phyloP scores from a whole-genome alignment of 2,888 invertebrate genomes.

The Dynastes grantii region DNA sequence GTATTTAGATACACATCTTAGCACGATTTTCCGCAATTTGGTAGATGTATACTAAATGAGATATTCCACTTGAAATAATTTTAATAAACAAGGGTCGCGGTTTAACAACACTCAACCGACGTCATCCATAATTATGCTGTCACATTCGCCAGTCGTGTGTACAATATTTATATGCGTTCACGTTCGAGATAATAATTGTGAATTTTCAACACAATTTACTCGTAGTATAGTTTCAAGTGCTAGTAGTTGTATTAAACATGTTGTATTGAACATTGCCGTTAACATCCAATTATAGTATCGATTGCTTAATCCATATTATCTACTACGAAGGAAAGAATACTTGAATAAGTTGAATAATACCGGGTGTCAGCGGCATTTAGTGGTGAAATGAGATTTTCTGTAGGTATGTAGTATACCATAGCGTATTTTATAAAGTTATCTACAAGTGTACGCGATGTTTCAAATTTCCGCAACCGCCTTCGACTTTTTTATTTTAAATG shows the following conservation, averaged over 20 bases:
- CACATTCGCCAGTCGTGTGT: slow-evolving; percentile 35
- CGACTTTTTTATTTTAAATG: too few species aligned
- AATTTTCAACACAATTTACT: slow-evolving; percentile 36
- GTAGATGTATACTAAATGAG: slow-evolving; percentile 48
- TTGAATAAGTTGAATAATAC: too few species aligned
- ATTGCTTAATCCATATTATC: not conserved
- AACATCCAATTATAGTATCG: slow-evolving; percentile 7
- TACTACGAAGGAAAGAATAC: too few species aligned
- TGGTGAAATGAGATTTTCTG: too few species aligned
- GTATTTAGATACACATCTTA: slow-evolving; percentile 4
- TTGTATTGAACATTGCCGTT: not conserved
- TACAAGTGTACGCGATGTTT: too few species aligned
- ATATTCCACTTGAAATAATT: slow-evolving; percentile 44
- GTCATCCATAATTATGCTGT: slow-evolving; percentile 44
- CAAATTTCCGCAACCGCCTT: too few species aligned
- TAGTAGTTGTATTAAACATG: slow-evolving; percentile 3
- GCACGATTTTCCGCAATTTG: slow-evolving; percentile 28
- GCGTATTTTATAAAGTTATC: too few species aligned
- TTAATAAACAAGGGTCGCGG: slow-evolving; percentile 49
- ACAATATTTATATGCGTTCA: slow-evolving; percentile 27
- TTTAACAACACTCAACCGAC: slow-evolving; percentile 47
- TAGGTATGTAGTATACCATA: too few species aligned
- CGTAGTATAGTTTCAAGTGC: slow-evolving; percentile 15
- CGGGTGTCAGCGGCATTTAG: too few species aligned
- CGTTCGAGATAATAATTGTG: slow-evolving; percentile 45